These are phyloP conservation scores for Callitettix versicolor DNA, from an alignment of 1,140 invertebrate species.

Conservation along the genomic window DNA sequence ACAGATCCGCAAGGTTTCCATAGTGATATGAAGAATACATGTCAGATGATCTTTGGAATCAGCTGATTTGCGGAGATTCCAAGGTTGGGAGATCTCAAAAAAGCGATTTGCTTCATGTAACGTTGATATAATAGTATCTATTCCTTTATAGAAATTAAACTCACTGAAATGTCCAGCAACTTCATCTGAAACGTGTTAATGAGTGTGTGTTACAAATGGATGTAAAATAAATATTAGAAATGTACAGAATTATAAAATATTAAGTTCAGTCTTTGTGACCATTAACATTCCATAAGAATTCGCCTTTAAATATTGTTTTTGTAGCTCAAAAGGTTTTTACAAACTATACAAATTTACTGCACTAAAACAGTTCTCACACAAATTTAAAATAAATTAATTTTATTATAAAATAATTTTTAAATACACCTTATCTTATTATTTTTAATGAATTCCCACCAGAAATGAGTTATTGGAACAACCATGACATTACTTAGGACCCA, in stretches of 20 bases:
- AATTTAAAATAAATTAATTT: too few relatives aligned
- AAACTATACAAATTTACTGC: too few relatives aligned
- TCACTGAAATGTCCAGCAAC: slow-evolving; percentile 57
- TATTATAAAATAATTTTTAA: too few relatives aligned
- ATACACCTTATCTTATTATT: too few relatives aligned
- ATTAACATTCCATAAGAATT: not conserved
- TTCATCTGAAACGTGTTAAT: slow-evolving; percentile 34
- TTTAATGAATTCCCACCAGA: too few relatives aligned
- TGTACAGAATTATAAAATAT: not conserved
- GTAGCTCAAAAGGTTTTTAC: not conserved
- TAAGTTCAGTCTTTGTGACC: not conserved
- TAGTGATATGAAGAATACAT: slow-evolving; percentile 63
- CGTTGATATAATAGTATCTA: slow-evolving; percentile 62
- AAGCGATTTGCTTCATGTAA: slow-evolving; percentile 74
- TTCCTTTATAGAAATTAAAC: slow-evolving; percentile 73
- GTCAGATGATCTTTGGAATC: slow-evolving; percentile 45
- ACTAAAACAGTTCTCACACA: too few relatives aligned
- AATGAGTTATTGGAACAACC: too few relatives aligned
- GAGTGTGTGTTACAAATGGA: too few relatives aligned
- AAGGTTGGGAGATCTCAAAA: slow-evolving; percentile 75
- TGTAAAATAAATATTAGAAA: not conserved
- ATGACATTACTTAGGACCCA: too few relatives aligned
- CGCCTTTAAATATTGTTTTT: not conserved
- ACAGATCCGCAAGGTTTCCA: slow-evolving; percentile 68
- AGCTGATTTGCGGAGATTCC: slow-evolving; percentile 60